A percentile compares a stretch with the other conserved stretches of the same genome.
These are phyloP conservation scores for Triplophysa bombifrons DNA, from an alignment of 2,797 vertebrate species.

Conservation along the genomic window DNA sequence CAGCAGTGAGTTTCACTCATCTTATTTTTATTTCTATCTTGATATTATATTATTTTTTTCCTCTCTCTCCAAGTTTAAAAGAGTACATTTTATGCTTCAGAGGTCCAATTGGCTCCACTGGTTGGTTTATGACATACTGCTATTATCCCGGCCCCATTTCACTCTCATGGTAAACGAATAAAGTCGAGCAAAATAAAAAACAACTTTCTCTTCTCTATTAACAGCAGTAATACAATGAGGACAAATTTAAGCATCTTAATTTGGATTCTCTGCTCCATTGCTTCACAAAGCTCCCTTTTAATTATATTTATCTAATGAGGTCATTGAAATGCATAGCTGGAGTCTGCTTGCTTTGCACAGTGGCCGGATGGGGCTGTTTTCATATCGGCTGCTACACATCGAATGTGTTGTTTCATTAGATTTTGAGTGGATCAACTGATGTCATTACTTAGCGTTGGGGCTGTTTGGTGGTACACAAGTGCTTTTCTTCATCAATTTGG, in stretches of 20 bases:
- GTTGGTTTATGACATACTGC: neutral
- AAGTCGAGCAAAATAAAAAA: constrained; percentile 23
- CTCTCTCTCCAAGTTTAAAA: no score
- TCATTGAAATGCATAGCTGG: constrained; percentile 49
- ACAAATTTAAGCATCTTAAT: constrained; percentile 60
- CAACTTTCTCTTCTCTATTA: constrained; percentile 45
- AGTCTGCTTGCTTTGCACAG: constrained; percentile 4
- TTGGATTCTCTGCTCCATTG: constrained; percentile 58
- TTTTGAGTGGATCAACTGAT: constrained; percentile 45
- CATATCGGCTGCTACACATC: constrained; percentile 10
- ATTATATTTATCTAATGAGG: constrained; percentile 60
- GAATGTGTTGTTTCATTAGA: constrained; percentile 43
- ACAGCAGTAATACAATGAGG: constrained; percentile 51
- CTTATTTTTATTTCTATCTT: no score
- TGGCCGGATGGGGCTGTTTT: constrained; percentile 3
- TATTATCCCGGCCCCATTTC: neutral
- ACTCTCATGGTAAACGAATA: neutral
- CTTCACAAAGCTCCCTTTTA: constrained; percentile 54
- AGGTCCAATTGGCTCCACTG: neutral
- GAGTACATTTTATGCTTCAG: neutral
- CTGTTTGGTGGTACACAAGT: constrained; percentile 25
- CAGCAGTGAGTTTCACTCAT: no score
- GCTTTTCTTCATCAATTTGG: constrained; percentile 40
- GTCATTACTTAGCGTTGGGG: constrained; percentile 46
- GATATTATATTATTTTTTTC: no score